Evolutionary conservation across 2,113 vertebrate species (phyloP).

Genomic region (Etheostoma spectabile): DNA sequence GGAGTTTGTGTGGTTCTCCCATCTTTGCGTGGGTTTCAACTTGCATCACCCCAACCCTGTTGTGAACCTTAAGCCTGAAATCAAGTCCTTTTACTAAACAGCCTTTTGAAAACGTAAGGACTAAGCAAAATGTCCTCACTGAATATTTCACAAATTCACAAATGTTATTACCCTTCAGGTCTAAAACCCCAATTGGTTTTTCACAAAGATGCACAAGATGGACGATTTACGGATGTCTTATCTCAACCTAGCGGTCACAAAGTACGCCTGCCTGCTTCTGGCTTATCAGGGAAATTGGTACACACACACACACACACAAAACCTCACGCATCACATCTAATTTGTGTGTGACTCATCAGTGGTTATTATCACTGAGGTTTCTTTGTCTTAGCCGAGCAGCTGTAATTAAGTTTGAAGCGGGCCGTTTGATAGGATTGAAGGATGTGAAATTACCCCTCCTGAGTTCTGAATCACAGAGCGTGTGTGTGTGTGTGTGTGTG

Average conservation of each 20-base stretch:
- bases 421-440: slow-evolving; percentile 66
- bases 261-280: background rate
- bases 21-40: background rate
- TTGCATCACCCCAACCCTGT: background rate
- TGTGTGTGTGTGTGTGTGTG: slow-evolving; percentile 19
- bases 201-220: background rate
- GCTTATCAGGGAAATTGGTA: slow-evolving; percentile 17
- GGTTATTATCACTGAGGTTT: slow-evolving; percentile 61
- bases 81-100: background rate
- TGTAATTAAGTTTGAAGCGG: slow-evolving; percentile 70
- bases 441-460: slow-evolving; percentile 74
- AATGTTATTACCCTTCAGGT: background rate
- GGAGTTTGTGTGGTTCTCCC: no score
- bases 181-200: background rate
- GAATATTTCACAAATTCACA: no score
- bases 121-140: background rate
- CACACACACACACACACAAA: slow-evolving; percentile 9
- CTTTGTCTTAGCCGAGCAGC: slow-evolving; percentile 59
- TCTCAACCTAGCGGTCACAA: slow-evolving; percentile 2
- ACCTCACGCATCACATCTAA: slow-evolving; percentile 31
- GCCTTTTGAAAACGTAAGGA: no score
- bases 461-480: slow-evolving; percentile 20
- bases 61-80: no score
- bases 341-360: slow-evolving; percentile 55
- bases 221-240: background rate